phyloP scores from a whole-genome alignment of 92 coral and sea anemone species.

The Phymanthus crucifer region DNA sequence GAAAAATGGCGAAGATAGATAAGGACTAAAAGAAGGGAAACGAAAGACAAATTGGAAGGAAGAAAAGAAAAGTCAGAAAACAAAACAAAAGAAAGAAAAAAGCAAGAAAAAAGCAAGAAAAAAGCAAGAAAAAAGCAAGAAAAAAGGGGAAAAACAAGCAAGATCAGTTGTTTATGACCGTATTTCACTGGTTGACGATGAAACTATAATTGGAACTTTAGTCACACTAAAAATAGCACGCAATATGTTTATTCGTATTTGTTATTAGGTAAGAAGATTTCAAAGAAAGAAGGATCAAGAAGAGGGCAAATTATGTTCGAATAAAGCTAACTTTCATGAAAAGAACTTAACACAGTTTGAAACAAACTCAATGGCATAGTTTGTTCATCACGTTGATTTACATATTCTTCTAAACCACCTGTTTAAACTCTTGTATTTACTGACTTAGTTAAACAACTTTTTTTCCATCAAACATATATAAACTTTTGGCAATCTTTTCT shows the following conservation, averaged over 20 bases:
- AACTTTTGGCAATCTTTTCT: slow-evolving; percentile 11
- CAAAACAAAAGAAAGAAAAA: not conserved
- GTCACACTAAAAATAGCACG: not conserved
- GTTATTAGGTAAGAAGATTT: not conserved
- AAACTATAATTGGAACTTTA: not conserved
- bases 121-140: not conserved
- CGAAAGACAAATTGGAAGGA: not conserved
- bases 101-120: not conserved
- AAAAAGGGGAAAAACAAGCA: not conserved
- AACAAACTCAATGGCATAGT: not conserved
- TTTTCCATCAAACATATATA: not conserved
- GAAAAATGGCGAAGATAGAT: not conserved
- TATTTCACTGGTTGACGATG: not conserved
- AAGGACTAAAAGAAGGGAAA: not conserved
- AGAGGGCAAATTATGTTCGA: not conserved
- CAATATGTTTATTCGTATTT: not conserved
- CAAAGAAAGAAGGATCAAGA: not conserved
- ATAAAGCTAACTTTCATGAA: not conserved
- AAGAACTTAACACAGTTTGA: not conserved
- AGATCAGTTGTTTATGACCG: not conserved
- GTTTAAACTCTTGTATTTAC: slow-evolving; percentile 7
- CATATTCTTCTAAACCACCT: slow-evolving; percentile 6
- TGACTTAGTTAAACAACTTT: slow-evolving; percentile 15
- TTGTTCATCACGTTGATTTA: not conserved
- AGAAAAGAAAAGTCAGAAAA: not conserved